Evolutionary conservation across 2,888 invertebrate species (phyloP).

Genomic region (Biston stratarius): DNA sequence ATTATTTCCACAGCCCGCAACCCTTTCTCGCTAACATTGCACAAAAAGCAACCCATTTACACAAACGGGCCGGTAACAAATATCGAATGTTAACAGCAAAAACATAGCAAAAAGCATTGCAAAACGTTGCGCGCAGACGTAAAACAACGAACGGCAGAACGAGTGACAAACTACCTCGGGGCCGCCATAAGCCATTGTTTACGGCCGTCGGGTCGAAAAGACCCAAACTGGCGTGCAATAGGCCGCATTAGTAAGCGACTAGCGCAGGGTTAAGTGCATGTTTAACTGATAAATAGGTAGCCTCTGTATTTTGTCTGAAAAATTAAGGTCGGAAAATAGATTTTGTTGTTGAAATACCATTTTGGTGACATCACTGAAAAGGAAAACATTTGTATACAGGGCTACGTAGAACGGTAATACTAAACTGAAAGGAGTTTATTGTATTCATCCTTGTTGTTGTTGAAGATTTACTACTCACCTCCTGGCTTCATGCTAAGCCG

Average conservation of each 20-base stretch:
- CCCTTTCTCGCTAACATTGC: constrained; percentile 16
- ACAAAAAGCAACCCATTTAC: constrained; percentile 27
- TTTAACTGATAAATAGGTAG: constrained; percentile 25
- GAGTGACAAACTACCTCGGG: constrained; percentile 66
- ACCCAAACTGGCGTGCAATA: constrained; percentile 46
- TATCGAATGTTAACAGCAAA: constrained; percentile 57
- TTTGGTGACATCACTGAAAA: neutral
- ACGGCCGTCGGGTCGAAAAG: constrained; percentile 49
- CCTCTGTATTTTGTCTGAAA: constrained; percentile 18
- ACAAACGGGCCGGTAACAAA: constrained; percentile 41
- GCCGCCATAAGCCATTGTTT: constrained; percentile 54
- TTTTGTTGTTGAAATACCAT: constrained; percentile 5
- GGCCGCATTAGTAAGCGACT: constrained; percentile 40
- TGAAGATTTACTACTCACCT: too few relatives aligned
- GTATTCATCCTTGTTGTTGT: too few relatives aligned
- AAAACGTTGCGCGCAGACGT: constrained; percentile 56
- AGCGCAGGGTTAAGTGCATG: constrained; percentile 40
- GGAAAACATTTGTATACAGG: neutral
- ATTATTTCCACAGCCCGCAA: constrained; percentile 48
- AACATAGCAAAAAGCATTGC: constrained; percentile 55
- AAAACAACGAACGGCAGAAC: constrained; percentile 57
- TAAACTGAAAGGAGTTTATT: neutral
- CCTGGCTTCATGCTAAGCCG: too few relatives aligned
- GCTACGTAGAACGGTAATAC: neutral
- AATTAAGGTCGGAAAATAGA: neutral